A percentile compares a stretch with the other conserved stretches of the same genome.
These are phyloP conservation scores for Zaprionus taronus DNA, from an alignment of 1,140 invertebrate species.

Conservation along the genomic window DNA sequence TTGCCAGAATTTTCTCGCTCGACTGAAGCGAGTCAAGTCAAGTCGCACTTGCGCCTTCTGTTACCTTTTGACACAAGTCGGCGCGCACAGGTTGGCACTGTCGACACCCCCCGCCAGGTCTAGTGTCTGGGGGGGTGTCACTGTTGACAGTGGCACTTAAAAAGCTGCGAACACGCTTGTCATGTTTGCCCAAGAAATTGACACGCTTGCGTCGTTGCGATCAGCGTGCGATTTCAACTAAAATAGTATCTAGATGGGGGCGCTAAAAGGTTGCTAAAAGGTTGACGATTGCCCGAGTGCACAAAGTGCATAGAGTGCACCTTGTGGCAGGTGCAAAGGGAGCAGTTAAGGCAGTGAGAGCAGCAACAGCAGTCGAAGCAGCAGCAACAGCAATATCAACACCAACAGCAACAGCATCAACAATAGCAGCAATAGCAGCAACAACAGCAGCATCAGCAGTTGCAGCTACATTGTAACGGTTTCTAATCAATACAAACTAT, in stretches of 20 bases:
- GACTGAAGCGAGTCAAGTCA: constrained; percentile 8
- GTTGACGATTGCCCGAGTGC: neutral
- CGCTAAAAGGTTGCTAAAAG: constrained; percentile 24
- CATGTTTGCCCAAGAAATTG: constrained; percentile 64
- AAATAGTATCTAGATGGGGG: constrained; percentile 4
- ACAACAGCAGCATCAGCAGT: constrained; percentile 27
- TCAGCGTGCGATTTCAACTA: constrained; percentile 23
- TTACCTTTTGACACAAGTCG: constrained; percentile 11
- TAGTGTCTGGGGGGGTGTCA: neutral
- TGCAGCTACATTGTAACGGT: constrained; percentile 54
- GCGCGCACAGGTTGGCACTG: neutral
- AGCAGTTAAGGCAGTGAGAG: neutral
- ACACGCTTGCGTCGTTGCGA: constrained; percentile 31
- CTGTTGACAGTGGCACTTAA: constrained; percentile 66
- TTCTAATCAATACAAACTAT: constrained; percentile 16
- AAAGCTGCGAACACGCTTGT: constrained; percentile 64
- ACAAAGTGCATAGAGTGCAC: constrained; percentile 41
- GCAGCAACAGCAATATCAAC: constrained; percentile 2
- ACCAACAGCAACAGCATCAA: constrained; percentile 4
- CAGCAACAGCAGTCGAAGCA: neutral
- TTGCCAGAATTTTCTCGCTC: constrained; percentile 37
- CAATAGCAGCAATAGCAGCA: constrained; percentile 1
- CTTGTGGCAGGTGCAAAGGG: constrained; percentile 29
- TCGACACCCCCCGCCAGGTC: constrained; percentile 16
- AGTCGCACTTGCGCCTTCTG: neutral